Evolutionary conservation across 2,888 invertebrate species (phyloP), one percentile per base, ranked within the genome.

Genomic region (Chaitophorus viminalis): DNA sequence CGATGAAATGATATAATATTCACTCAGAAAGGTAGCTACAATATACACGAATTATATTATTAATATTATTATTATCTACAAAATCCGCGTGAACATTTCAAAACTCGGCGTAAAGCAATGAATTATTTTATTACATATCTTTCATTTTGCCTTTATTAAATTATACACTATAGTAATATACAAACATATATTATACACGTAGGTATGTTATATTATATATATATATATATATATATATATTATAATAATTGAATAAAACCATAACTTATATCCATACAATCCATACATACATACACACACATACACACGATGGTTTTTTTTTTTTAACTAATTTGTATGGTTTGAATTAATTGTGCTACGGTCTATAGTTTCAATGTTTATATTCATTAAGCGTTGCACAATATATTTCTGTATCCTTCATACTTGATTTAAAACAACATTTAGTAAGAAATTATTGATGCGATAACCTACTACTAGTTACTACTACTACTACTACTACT

Each of bases 391-490:
- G 6, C 77, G 70, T 84, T 85, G 18, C 77, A 52, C 85, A 65
- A 85, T 18, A 54, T 54, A 33, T 52, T 9, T 81, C 14, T 65
- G 74, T 84, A 85, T 76, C 85, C 85, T 85, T 85, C 85, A 77
- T 68, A 85, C 77, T 70, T 46, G 85, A 85, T 85, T 77, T 85
- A 52, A 84, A 75, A 77, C 18, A 52, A 70, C 85, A 85, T 85
- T 85, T 77, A 85, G 85, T 76, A 77, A 85, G 77, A 77, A 85
- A 70, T 77, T 77, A 52, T 85, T 52, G 85, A 76, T 68, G 85
- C 82, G 72, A 82, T 82, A 82, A 82, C 29, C 29, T 70, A 14
- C 70, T 17, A 3, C n/a, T 31, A 8, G n/a, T 11, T 3, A 11
- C 54, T 18, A 25, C 60, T 60, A 21, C 60, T 46, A 9, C 9